Evolutionary conservation across 2,888 invertebrate genomes (phyloP).

Genomic region (Nasonia oneida): DNA sequence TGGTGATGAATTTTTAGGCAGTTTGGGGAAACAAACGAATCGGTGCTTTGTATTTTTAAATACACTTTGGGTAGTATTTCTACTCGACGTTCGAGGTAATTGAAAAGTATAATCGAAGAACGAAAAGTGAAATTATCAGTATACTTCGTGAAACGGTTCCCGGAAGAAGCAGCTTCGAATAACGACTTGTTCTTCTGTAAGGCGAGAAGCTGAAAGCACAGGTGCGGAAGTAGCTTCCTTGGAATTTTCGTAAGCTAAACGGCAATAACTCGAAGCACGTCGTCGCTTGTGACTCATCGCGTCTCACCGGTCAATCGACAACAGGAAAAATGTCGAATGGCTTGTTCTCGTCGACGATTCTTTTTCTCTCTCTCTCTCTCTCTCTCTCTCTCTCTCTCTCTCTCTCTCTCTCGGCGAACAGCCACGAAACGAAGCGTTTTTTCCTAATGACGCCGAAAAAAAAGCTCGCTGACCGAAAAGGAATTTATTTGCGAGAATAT

Average conservation of each 20-base stretch:
- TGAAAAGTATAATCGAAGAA: no score
- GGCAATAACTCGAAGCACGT: constrained; percentile 15
- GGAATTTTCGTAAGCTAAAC: constrained; percentile 40
- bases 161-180: constrained; percentile 22
- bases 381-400: not conserved
- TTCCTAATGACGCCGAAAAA: constrained; percentile 19
- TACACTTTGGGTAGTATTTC: no score
- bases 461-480: not conserved
- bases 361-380: not conserved
- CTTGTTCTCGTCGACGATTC: constrained; percentile 11
- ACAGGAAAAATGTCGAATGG: constrained; percentile 42
- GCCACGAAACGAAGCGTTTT: not conserved
- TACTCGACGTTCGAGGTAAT: no score
- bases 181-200: constrained; percentile 35
- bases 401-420: not conserved
- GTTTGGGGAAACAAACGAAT: no score
- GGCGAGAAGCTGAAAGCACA: constrained; percentile 29
- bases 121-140: no score
- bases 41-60: no score
- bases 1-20: constrained; percentile 1
- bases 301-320: constrained; percentile 20
- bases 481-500: constrained; percentile 21
- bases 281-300: constrained; percentile 24
- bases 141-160: not conserved
- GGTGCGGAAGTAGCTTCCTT: constrained; percentile 34